Evolutionary conservation across 2,113 vertebrate species (phyloP), one percentile per base, ranked within the genome.

Genomic region (Chloebia gouldiae): DNA sequence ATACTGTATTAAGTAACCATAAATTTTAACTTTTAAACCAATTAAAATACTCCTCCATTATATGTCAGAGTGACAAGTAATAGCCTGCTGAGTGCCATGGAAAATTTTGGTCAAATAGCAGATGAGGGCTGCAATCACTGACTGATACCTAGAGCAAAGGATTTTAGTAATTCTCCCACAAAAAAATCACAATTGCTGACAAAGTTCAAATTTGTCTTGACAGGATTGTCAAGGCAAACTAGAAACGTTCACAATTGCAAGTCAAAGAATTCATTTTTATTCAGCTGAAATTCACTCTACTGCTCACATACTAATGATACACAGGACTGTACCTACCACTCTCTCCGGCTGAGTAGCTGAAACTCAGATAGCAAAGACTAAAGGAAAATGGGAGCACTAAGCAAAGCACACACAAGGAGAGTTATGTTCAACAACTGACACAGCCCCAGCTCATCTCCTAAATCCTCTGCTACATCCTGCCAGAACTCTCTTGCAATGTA

Each of bases 21-120:
- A 90, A 85, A 91, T 84, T 91, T 94, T 71, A 94, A 90, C 92
- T 97, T 94, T 92, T 80, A 90, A 93, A 95, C 93, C 76, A 94
- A 97, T 97, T 96, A 95, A 95, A 94, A 96, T 81, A 94, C 68
- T 51, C 81, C 87, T 91, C 86, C 61, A 88, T 94, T 96, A 81
- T 72, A 83, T 69, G 86, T 90, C 73, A 94, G 76, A 94, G 57
- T 96, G 97, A 97, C 95, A 97, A 95, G 95, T 95, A 97, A 97
- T 90, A 96, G 94, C 87, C 93, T 94, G 96, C 88, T 79, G 96
- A 96, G 76, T 97, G 95, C 91, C 94, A 97, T 66, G 78, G 94
- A 96, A 95, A 95, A 97, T 97, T 96, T 93, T 96, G 97, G 97
- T 97, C 97, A 97, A 96, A 92, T 65, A 96, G 94, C 86, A 97